A percentile compares a stretch with the other conserved stretches of the same genome.
These are phyloP conservation scores for Epirrhoe tristata DNA, from an alignment of 2,888 invertebrate genomes.

Conservation along the genomic window DNA sequence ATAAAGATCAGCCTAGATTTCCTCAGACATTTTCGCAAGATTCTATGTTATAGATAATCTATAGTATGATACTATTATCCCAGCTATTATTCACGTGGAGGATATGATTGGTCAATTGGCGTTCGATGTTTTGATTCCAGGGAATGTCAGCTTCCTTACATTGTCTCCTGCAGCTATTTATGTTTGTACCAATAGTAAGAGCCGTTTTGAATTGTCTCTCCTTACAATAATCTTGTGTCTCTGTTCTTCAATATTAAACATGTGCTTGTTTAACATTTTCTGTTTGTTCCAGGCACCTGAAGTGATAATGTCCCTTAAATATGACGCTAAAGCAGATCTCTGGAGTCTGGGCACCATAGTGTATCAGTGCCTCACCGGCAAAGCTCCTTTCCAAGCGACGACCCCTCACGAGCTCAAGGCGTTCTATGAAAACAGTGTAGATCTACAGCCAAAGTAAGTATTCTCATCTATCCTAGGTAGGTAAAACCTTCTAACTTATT, in stretches of 20 bases:
- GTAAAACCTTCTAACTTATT: not conserved
- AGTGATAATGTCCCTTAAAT: conserved; percentile 99
- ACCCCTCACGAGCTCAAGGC: conserved; percentile 98
- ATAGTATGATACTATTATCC: not conserved
- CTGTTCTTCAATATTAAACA: not conserved
- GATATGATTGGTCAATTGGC: not conserved
- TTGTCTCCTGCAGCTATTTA: not conserved
- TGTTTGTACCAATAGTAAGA: too few species aligned
- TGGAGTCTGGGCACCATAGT: conserved; percentile 99
- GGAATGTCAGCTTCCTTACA: not conserved
- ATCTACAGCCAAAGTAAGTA: conserved; percentile 94
- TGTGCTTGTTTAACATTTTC: not conserved
- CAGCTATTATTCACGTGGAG: not conserved
- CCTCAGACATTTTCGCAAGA: not conserved
- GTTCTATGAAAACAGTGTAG: conserved; percentile 98
- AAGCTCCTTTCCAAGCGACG: conserved; percentile 99
- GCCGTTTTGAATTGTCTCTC: too few species aligned
- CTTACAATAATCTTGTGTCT: not conserved
- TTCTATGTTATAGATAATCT: not conserved
- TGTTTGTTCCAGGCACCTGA: conserved; percentile 92
- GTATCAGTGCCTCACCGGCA: conserved; percentile 98
- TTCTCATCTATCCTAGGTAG: not conserved
- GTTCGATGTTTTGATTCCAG: not conserved
- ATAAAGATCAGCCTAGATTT: not conserved
- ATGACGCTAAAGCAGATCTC: conserved; percentile 99